Conservation (phyloP, 2,888 invertebrate species). For the Corbicula japonica region DNA sequence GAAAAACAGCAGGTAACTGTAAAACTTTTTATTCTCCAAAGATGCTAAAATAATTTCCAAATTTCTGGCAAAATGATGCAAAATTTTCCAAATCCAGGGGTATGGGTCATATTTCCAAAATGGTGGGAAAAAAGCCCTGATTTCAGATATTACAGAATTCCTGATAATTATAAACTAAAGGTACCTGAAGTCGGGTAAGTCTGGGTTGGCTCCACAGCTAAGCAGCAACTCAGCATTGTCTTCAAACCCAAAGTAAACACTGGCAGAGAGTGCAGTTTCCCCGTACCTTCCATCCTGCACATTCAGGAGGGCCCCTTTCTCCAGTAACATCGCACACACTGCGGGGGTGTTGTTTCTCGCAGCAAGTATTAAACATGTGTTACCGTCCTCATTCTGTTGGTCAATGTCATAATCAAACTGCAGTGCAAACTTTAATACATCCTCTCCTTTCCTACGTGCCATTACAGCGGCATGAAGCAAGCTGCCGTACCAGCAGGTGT, state of each 20-base stretch:
- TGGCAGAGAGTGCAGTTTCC: constrained; percentile 73
- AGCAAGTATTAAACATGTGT: constrained; percentile 71
- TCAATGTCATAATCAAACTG: constrained; percentile 67
- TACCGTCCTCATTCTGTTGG: constrained; percentile 68
- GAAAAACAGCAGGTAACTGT: no score
- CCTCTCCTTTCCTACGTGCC: constrained; percentile 44
- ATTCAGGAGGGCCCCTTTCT: constrained; percentile 69
- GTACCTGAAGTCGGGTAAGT: constrained; percentile 73
- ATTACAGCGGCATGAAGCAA: constrained; percentile 73
- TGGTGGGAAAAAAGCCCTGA: no score
- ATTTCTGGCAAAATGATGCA: no score
- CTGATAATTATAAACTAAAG: no score
- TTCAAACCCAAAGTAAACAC: constrained; percentile 75
- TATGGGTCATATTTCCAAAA: no score
- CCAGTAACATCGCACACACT: constrained; percentile 62
- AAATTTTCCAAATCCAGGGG: no score
- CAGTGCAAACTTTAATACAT: constrained; percentile 62
- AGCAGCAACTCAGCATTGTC: constrained; percentile 71
- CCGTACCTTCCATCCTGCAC: constrained; percentile 68
- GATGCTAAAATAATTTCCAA: no score
- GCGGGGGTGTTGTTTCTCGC: constrained; percentile 56
- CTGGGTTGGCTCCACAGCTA: constrained; percentile 70
- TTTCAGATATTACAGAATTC: no score
- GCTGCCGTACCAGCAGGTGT: constrained; percentile 66
- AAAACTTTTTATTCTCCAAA: no score